Conservation (phyloP, 2,113 vertebrate genomes). For the western clawed frog (Xenopus tropicalis) region UCB_Xtro_10.0 CM004446.2:12749501-12750000, state of each 20-base stretch:
- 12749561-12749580: slow-evolving; percentile 44
- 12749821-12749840: neutral
- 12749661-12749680: slow-evolving; percentile 74
- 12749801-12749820: neutral
- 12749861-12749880: too few relatives aligned
- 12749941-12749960: too few relatives aligned
- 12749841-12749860: too few relatives aligned
- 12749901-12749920: neutral
- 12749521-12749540: slow-evolving; percentile 48
- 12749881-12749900: neutral
- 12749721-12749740: slow-evolving; percentile 26
- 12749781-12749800: neutral
- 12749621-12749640: slow-evolving; percentile 81
- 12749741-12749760: neutral
- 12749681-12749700: slow-evolving; percentile 86
- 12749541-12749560: slow-evolving; percentile 44
- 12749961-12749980: too few relatives aligned
- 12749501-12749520: slow-evolving; percentile 49
- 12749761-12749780: neutral
- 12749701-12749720: slow-evolving; percentile 79
- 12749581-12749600: slow-evolving; percentile 49
- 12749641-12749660: slow-evolving; percentile 88
- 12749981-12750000: too few relatives aligned
- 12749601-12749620: slow-evolving; percentile 71
- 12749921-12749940: too few relatives aligned